phyloP scores from a whole-genome alignment of 1,140 invertebrate genomes.

The Ceratoteleas bidentatus region DNA sequence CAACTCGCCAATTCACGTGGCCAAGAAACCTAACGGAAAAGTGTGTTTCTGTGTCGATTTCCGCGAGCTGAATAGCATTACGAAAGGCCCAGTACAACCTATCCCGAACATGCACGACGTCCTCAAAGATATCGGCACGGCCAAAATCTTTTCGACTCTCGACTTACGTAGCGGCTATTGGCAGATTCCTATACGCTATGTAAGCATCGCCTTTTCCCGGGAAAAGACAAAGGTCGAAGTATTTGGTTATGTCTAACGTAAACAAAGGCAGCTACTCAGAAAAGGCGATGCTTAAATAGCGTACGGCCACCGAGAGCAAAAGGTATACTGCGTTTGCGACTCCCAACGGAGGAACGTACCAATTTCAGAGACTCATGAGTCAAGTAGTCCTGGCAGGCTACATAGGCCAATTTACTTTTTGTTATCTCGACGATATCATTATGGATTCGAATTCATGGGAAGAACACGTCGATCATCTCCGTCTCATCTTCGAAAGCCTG shows the following conservation, averaged over 20 bases:
- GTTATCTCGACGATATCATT: constrained; percentile 72
- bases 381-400: too few species aligned
- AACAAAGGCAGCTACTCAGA: too few species aligned
- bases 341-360: constrained; percentile 58
- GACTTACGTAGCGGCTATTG: too few species aligned
- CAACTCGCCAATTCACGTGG: constrained; percentile 76
- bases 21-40: constrained; percentile 78
- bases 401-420: constrained; percentile 57
- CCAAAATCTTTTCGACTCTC: too few species aligned
- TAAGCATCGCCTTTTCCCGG: constrained; percentile 72
- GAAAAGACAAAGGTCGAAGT: constrained; percentile 65
- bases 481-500: constrained; percentile 53
- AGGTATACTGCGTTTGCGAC: too few species aligned
- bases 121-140: constrained; percentile 60
- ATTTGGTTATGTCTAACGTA: too few species aligned
- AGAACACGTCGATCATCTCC: constrained; percentile 50
- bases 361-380: constrained; percentile 53
- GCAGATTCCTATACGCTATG: too few species aligned
- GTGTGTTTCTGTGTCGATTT: too few species aligned
- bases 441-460: constrained; percentile 52
- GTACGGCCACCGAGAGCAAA: too few species aligned
- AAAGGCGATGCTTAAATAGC: too few species aligned
- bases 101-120: constrained; percentile 59
- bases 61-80: constrained; percentile 73
- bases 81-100: constrained; percentile 60